Base-by-base conservation (phyloP, 2,888 invertebrate species). In the Synergus japonicus region DNA sequence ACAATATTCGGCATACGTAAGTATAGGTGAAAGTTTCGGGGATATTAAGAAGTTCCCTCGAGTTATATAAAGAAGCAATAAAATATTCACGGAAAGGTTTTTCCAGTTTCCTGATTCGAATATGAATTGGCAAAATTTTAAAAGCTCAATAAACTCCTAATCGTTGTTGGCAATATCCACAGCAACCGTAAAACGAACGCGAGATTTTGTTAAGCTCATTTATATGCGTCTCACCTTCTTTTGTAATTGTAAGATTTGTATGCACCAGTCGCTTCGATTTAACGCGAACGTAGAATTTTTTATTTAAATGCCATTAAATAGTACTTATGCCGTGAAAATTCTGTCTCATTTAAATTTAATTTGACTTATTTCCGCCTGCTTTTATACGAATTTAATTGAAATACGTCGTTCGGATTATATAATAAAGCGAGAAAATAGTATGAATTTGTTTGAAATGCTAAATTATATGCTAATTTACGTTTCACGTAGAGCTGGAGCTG, bases 191-290 rank as follows among this genome's bases (percentile, higher is more conserved):
- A 18, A 46, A 12, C 29, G 73, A 73, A 54, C 49, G 29, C n/a
- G 73, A 41, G 49, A 41, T 73, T 73, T 73, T 73, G n/a, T 49
- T 73, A 41, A 49, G 58, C 79, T 81, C 79, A 81, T 81, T 81
- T 76, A 54, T 73, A 81, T 81, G 79, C 79, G 64, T 43, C 64
- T 64, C 79, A 69, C 76, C 67, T 65, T 79, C 76, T 77, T 64
- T 73, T 77, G 76, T 77, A 80, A 80, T 78, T 80, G 78, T 80
- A 80, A 81, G 81, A 81, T 81, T 81, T 80, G 79, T 81, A 81
- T 81, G 81, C 81, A 76, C 77, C 73, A 63, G 64, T 66, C 79
- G 81, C 60, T 73, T 76, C 63, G 63, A 60, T 76, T 76, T 76
- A 63, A 76, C 63, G 76, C 76, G 44, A 60, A 60, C 43, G 73